Conservation (phyloP, 2,113 vertebrate genomes). For the Psilopsiagon aurifrons region DNA sequence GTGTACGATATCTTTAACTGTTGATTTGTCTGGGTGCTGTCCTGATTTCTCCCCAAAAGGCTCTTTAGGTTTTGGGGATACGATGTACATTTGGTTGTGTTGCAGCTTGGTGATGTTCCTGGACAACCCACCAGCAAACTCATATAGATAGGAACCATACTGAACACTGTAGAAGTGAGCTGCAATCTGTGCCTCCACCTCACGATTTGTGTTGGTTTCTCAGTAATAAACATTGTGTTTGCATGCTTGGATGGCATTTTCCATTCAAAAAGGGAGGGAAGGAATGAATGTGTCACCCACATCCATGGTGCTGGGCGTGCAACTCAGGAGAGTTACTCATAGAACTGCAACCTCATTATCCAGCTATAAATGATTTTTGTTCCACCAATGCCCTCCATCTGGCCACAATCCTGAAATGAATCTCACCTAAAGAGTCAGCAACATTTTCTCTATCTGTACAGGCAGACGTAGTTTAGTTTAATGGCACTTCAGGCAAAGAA, state of each 20-base stretch:
- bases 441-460: neutral
- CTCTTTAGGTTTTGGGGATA: neutral
- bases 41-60: neutral
- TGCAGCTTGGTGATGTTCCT: neutral
- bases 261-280: neutral
- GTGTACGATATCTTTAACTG: neutral
- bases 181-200: neutral
- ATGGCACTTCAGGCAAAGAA: neutral
- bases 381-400: neutral
- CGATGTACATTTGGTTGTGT: neutral
- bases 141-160: neutral
- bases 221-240: neutral
- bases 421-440: conserved; percentile 2
- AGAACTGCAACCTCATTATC: conserved; percentile 3
- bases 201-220: neutral
- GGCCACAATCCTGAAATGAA: conserved; percentile 19
- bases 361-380: neutral
- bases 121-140: neutral
- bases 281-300: conserved; percentile 21
- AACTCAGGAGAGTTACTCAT: conserved; percentile 54
- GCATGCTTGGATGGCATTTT: conserved; percentile 33
- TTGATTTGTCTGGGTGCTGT: neutral
- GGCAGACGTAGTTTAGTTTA: rapidly evolving
- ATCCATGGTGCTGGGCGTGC: neutral
- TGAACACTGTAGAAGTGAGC: neutral